These are phyloP conservation scores for Hucho hucho DNA, from an alignment of 2,113 vertebrate species.

Conservation along the genomic window DNA sequence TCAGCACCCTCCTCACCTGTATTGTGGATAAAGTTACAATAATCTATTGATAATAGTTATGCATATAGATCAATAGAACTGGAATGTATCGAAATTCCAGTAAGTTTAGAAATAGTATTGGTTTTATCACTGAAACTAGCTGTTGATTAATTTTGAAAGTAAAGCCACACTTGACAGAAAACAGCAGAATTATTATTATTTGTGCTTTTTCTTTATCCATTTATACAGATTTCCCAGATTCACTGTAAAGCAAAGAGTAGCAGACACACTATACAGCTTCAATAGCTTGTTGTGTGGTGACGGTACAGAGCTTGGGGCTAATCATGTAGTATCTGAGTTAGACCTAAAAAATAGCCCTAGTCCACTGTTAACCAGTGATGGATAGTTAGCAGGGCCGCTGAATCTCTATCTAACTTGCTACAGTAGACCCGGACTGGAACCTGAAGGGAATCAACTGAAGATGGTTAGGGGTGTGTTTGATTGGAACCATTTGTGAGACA, in stretches of 20 bases:
- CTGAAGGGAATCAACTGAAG: slow-evolving; percentile 63
- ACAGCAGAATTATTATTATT: slow-evolving; percentile 68
- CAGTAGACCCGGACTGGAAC: slow-evolving; percentile 68
- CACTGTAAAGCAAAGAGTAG: slow-evolving; percentile 67
- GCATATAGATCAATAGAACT: neutral
- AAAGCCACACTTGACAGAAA: slow-evolving; percentile 44
- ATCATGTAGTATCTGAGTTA: slow-evolving; percentile 62
- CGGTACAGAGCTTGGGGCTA: slow-evolving; percentile 57
- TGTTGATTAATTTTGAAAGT: slow-evolving; percentile 52
- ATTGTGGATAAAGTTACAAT: slow-evolving; percentile 15
- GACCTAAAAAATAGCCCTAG: slow-evolving; percentile 66
- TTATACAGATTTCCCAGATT: slow-evolving; percentile 49
- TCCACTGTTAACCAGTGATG: slow-evolving; percentile 68
- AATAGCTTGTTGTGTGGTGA: slow-evolving; percentile 49
- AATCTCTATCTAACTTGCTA: slow-evolving; percentile 67
- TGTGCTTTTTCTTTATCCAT: slow-evolving; percentile 40
- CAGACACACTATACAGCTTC: slow-evolving; percentile 51
- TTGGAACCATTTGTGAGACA: slow-evolving; percentile 70
- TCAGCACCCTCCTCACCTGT: neutral
- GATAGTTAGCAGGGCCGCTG: slow-evolving; percentile 67
- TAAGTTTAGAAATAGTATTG: no score
- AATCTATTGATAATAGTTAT: neutral
- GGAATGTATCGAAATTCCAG: no score
- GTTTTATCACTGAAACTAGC: neutral
- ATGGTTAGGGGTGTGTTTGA: slow-evolving; percentile 61